Conservation (phyloP, 2,113 vertebrate genomes). For the Passer montanus region DNA sequence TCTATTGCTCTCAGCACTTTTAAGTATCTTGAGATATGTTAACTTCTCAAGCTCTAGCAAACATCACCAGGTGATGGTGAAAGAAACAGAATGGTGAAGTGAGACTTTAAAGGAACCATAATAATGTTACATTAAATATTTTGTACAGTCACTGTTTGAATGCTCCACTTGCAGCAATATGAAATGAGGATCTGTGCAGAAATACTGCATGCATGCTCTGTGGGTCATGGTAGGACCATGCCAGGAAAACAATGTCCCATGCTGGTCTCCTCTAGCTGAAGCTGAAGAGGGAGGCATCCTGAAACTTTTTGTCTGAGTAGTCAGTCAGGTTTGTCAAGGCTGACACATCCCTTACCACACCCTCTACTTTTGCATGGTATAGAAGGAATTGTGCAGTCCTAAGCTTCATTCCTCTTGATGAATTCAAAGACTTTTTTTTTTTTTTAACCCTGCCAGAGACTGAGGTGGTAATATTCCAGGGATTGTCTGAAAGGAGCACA, state of each 20-base stretch:
- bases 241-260: not conserved
- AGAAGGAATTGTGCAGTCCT: constrained; percentile 16
- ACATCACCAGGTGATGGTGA: not conserved
- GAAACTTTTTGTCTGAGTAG: constrained; percentile 49
- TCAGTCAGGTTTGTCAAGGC: constrained; percentile 63
- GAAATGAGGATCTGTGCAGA: not conserved
- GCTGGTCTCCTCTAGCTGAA: constrained; percentile 16
- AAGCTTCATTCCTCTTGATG: not conserved
- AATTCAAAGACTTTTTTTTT: not conserved
- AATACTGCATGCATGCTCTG: not conserved
- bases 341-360: constrained; percentile 42
- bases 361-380: constrained; percentile 39
- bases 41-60: not conserved
- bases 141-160: not conserved
- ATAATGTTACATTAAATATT: not conserved
- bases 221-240: not conserved
- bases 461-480: not conserved
- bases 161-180: not conserved
- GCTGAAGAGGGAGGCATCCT: constrained; percentile 55
- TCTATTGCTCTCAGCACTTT: not conserved
- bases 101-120: not conserved
- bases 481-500: not conserved
- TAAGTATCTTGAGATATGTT: not conserved
- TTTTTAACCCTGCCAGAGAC: not conserved
- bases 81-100: not conserved